Evolutionary conservation across 2,888 invertebrate species (phyloP), one percentile per base, ranked within the genome.

Genomic region (Drosophila nigritarsus): DNA sequence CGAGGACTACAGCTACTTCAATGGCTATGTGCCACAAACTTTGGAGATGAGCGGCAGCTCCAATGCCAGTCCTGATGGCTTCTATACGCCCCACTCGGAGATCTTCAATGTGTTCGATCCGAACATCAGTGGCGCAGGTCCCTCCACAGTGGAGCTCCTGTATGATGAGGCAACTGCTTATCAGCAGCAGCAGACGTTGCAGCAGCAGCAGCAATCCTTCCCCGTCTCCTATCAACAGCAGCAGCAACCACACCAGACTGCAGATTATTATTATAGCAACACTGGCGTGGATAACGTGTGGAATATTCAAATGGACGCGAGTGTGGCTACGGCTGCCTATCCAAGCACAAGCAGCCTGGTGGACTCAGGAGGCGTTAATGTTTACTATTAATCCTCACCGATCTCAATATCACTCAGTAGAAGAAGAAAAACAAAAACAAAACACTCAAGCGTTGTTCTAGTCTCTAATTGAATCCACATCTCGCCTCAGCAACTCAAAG

Each of bases 251-350:
- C 59, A 78, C 27, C 55, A 83, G 61, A 60, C 89, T 64, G 84
- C 90, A 30, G 93, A 92, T 49, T 92, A 91, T 63, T 93, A 91
- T 64, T 93, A 93, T 73, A 93, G 90, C 84, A 93, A 93, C 62
- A 90, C 91, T 45, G 91, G 88, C 13, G 83, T 88, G 48, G 92
- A 93, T 65, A 92, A 93, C 67, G 88, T 89, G 38, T 93, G 93
- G 93, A 92, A 92, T 63, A 92, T 93, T 40, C 91, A 91, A 78
- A 92, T 91, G 89, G 91, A 92, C 24, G 67, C 90, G 4, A 67
- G 67, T 49, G n/a, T 40, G 1, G 2, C 65, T 1, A 45, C 78
- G 32, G 55, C 66, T 9, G 40, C 82, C 0, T 91, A 71, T 72
- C 82, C 80, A 48, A 64, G 60, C 40, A 58, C 68, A n/a, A 34